These are phyloP conservation scores for Cuniculus paca DNA, from an alignment of 2,797 vertebrate genomes.

Conservation along the genomic window DNA sequence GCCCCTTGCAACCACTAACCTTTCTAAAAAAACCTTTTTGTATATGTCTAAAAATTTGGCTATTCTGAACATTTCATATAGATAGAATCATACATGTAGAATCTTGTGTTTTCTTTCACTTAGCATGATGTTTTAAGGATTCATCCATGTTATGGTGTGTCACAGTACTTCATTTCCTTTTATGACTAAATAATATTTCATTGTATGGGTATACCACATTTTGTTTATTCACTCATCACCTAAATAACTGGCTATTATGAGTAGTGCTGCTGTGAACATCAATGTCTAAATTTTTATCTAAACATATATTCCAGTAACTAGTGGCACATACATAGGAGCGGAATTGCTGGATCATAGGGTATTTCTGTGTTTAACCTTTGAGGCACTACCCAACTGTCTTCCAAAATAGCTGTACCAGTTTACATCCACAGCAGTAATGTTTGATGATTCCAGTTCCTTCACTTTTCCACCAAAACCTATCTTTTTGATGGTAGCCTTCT, in stretches of 20 bases:
- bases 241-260: not conserved
- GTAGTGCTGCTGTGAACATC: not conserved
- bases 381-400: not conserved
- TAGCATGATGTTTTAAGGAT: not conserved
- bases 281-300: not conserved
- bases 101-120: not conserved
- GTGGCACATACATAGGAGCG: not conserved
- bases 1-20: too few relatives aligned
- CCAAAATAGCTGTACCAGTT: not conserved
- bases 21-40: not conserved
- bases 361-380: not conserved
- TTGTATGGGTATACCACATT: too few relatives aligned
- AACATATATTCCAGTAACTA: not conserved
- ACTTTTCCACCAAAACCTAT: not conserved
- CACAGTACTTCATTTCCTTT: not conserved
- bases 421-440: not conserved
- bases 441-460: not conserved
- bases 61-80: not conserved
- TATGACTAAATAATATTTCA: not conserved
- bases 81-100: not conserved
- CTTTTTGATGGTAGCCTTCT: not conserved
- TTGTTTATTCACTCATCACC: too few relatives aligned
- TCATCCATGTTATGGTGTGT: too few relatives aligned
- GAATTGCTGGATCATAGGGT: not conserved
- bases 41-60: not conserved